These are phyloP conservation scores for Champsocephalus gunnari DNA, from an alignment of 2,797 vertebrate species.

Conservation along the genomic window DNA sequence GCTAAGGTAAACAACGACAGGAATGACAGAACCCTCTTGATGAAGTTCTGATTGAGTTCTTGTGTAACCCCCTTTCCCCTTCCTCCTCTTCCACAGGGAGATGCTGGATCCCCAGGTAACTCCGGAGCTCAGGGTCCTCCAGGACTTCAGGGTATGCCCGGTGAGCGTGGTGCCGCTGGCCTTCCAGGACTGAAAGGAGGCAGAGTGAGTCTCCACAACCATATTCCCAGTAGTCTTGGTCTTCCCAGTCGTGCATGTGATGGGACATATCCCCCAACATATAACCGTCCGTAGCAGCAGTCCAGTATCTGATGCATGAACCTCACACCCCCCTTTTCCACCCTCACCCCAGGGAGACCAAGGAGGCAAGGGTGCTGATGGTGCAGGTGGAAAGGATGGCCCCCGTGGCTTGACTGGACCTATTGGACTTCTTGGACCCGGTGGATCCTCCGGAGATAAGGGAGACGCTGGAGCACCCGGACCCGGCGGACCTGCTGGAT, in stretches of 20 bases:
- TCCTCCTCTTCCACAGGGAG: constrained; percentile 84
- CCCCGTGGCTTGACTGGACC: constrained; percentile 94
- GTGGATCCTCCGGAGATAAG: constrained; percentile 95
- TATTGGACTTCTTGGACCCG: constrained; percentile 95
- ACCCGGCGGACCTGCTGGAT: constrained; percentile 90
- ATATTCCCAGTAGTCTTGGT: background rate
- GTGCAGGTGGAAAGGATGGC: constrained; percentile 93
- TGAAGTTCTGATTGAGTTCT: background rate
- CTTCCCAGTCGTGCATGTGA: background rate
- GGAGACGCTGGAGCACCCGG: constrained; percentile 93
- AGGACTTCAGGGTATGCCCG: constrained; percentile 99
- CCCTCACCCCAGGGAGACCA: constrained; percentile 88
- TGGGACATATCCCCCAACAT: no score
- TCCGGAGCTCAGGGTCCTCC: constrained; percentile 92
- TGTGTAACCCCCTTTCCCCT: background rate
- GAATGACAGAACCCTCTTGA: background rate
- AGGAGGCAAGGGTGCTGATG: constrained; percentile 93
- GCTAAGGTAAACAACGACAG: constrained; percentile 88
- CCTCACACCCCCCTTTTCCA: constrained; percentile 2
- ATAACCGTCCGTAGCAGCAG: background rate
- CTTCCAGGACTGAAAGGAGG: constrained; percentile 97
- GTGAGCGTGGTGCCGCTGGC: constrained; percentile 94
- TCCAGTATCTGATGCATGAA: background rate
- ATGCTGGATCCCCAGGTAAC: constrained; percentile 90
- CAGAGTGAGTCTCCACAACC: constrained; percentile 87